Base-by-base conservation (phyloP, 2,888 invertebrate species). In the Steromphala cineraria region DNA sequence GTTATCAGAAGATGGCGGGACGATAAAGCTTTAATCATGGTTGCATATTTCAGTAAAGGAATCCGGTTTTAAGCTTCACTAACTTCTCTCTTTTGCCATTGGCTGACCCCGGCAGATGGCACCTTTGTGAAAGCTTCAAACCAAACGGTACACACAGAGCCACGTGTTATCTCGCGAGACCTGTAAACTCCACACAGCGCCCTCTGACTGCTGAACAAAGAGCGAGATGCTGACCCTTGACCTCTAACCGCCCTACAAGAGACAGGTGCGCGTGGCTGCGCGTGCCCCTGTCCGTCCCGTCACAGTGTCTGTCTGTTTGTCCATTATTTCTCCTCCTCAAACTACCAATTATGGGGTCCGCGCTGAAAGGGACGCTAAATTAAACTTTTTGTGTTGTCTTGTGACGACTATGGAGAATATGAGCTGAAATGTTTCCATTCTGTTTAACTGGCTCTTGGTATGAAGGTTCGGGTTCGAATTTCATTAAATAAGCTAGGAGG, bases 211-310 rank as follows among this genome's bases (percentile, higher is more conserved):
- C 62, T 28, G 62, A 62, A 24, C 24, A 62, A 62, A 62, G 62
- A 62, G 3, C 24, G 28, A 17, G 28, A 28, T 28, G 62, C 24
- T 24, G 24, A 28, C 62, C 28, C 28, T 28, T 24, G 28, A 62
- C 28, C 62, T 28, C 62, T 62, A 28, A 62, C 62, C 62, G 62
- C 24, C 13, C 28, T 24, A 62, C 28, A 24, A 24, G 28, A 24
- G 62, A 62, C 62, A 62, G 62, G 62, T 62, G 62, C 62, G 62
- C 62, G 62, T 62, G 62, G 24, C 62, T 21, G 62, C 62, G 62
- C 62, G 62, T 62, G 62, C 62, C 62, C 28, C 19, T 15, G 28
- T 21, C 62, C 28, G 28, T 13, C 62, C 62, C 62, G 28, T 10
- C 62, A 24, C 28, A 15, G 10, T 17, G 62, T 13, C 28, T 28